Conservation (phyloP, 2,888 invertebrate species). For the Drymonia ruficornis region DNA sequence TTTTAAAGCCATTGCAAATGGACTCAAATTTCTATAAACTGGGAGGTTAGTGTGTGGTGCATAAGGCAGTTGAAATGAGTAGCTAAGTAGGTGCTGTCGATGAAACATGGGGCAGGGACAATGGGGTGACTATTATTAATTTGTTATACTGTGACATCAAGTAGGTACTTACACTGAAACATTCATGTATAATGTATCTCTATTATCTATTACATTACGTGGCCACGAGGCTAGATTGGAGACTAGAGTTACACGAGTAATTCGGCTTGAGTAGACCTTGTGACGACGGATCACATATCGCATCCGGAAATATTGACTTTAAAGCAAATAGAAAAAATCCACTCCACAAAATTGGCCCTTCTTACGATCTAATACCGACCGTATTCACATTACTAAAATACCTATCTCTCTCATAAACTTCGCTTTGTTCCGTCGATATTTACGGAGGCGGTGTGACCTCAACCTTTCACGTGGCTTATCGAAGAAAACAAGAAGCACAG, state of each 20-base stretch:
- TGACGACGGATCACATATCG: constrained; percentile 47
- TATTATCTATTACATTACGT: constrained; percentile 49
- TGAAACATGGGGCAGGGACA: constrained; percentile 37
- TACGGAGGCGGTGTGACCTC: constrained; percentile 52
- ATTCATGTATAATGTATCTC: constrained; percentile 45
- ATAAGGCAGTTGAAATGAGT: too few species aligned
- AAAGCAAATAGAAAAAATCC: constrained; percentile 43
- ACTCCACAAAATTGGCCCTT: constrained; percentile 48
- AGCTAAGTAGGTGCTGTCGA: constrained; percentile 10
- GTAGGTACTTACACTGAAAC: constrained; percentile 50
- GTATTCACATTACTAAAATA: constrained; percentile 49
- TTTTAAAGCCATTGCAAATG: too few species aligned
- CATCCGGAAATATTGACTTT: constrained; percentile 56
- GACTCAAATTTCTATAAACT: too few species aligned
- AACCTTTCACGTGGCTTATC: constrained; percentile 54
- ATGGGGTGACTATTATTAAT: constrained; percentile 27
- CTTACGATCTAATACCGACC: constrained; percentile 39
- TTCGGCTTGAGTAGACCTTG: constrained; percentile 63
- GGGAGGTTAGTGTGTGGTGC: too few species aligned
- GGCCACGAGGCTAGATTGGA: constrained; percentile 51
- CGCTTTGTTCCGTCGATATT: constrained; percentile 50
- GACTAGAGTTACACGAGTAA: constrained; percentile 59
- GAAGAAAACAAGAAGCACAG: constrained; percentile 83
- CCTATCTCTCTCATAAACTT: constrained; percentile 43
- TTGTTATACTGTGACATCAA: constrained; percentile 43